Base-by-base conservation (phyloP, 92 coral and sea anemone genomes). In the Montipora capitata region DNA sequence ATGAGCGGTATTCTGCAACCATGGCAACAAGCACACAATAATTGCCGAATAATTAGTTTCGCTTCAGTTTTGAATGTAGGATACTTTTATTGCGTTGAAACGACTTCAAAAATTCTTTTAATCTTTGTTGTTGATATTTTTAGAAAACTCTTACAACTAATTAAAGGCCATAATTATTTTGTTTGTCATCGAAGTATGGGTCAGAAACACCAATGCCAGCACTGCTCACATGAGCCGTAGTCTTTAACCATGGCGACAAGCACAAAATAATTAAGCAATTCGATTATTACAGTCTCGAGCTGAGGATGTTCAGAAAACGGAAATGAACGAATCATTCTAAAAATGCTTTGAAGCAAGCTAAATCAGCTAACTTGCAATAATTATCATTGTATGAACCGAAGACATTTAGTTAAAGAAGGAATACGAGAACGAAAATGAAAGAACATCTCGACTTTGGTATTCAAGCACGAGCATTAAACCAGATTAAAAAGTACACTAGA, bases 171-270 rank as follows among this genome's bases (percentile, higher is more conserved):
- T 11, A 58, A 11, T 58, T 58, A 58, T 48, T 48, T 58, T 58
- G 20, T 58, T 58, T 58, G n/a, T 58, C 64, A 58, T 58, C 64
- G 40, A 0, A 65, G 70, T 65, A 65, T 65, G 67, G 14, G 35
- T 65, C 70, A 65, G 35, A 65, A 58, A 58, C 64, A 58, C 64
- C 64, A 9, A 58, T 58, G 64, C 64, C 7, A 65, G 70, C 70
- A 65, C 70, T 65, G 70, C 70, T 65, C 70, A 65, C 70, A 65
- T 65, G 70, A 65, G 70, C 70, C 2, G 1, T 65, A n/a, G 70
- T 65, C 70, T 65, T 16, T 41, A 65, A 65, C 70, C 70, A 65
- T 65, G 70, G 18, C 70, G 11, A 65, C 70, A 65, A 65, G 70
- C 70, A 61, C 70, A 65, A 13, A 65, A 65, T 65, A 65, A 65